These are phyloP conservation scores for Kuschelorhynchus macadamiae DNA, from an alignment of 2,888 invertebrate genomes.

Conservation along the genomic window DNA sequence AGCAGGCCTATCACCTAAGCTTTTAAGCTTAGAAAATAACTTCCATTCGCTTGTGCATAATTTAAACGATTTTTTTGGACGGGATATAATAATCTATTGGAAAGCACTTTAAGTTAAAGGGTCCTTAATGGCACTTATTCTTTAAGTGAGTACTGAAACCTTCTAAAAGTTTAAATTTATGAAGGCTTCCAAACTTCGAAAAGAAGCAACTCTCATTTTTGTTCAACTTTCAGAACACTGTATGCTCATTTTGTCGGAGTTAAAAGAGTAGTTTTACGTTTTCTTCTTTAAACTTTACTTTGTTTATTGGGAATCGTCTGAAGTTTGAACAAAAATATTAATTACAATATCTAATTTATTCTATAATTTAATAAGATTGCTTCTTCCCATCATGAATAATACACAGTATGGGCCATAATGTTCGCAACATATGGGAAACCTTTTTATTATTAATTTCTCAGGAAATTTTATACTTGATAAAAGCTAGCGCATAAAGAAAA, in stretches of 20 bases:
- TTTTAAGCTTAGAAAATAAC: slow-evolving; percentile 20
- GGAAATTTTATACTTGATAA: too few relatives aligned
- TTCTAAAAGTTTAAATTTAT: slow-evolving; percentile 44
- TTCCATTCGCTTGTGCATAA: slow-evolving; percentile 18
- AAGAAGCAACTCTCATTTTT: slow-evolving; percentile 32
- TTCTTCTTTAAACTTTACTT: too few relatives aligned
- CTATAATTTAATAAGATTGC: too few relatives aligned
- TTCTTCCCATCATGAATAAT: too few relatives aligned
- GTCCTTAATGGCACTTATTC: slow-evolving; percentile 43
- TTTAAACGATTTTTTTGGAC: slow-evolving; percentile 22
- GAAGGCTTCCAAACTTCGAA: slow-evolving; percentile 32
- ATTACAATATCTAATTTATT: too few relatives aligned
- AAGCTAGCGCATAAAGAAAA: too few relatives aligned
- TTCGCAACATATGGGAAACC: too few relatives aligned
- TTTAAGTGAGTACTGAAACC: slow-evolving; percentile 47
- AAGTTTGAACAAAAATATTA: too few relatives aligned
- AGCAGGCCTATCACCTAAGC: too few relatives aligned
- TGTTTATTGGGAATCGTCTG: too few relatives aligned
- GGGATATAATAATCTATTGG: slow-evolving; percentile 41
- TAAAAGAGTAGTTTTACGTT: slow-evolving; percentile 7
- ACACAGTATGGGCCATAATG: too few relatives aligned
- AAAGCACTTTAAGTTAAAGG: slow-evolving; percentile 43
- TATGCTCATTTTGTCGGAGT: slow-evolving; percentile 22
- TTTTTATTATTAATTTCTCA: too few relatives aligned
- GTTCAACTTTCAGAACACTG: slow-evolving; percentile 23